phyloP scores from a whole-genome alignment of 1,140 invertebrate genomes.

The Bombus difficillimus region DNA sequence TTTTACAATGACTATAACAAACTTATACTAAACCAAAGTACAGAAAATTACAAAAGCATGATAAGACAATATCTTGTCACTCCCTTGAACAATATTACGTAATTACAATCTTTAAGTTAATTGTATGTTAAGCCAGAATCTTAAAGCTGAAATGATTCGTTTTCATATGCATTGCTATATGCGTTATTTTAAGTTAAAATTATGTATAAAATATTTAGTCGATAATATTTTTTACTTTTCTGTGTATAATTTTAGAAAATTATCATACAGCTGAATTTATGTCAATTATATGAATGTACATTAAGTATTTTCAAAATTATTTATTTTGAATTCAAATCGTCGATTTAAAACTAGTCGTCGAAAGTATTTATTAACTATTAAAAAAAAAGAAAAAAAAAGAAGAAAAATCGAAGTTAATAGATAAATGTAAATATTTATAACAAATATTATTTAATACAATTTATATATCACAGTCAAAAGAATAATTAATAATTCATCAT shows the following conservation, averaged over 20 bases:
- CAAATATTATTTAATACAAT: no score
- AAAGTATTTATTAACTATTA: neutral
- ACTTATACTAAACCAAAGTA: neutral
- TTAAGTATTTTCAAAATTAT: neutral
- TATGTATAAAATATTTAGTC: neutral
- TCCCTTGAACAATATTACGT: neutral
- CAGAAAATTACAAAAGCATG: neutral
- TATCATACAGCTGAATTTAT: neutral
- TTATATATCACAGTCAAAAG: no score
- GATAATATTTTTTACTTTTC: neutral
- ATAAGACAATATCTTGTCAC: neutral
- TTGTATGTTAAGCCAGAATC: neutral
- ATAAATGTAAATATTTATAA: no score
- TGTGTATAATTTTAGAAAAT: neutral
- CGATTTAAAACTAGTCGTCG: neutral
- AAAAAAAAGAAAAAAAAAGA: no score
- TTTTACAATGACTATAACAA: neutral
- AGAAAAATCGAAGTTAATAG: no score
- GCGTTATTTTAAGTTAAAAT: neutral
- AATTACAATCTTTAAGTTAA: neutral
- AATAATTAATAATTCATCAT: no score
- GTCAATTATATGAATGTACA: neutral
- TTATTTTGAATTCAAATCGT: neutral
- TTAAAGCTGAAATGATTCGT: neutral
- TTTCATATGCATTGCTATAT: neutral